Evolutionary conservation across 2,888 invertebrate species (phyloP), one percentile per base, ranked within the genome.

Genomic region (Lasioglossum pauxillum): DNA sequence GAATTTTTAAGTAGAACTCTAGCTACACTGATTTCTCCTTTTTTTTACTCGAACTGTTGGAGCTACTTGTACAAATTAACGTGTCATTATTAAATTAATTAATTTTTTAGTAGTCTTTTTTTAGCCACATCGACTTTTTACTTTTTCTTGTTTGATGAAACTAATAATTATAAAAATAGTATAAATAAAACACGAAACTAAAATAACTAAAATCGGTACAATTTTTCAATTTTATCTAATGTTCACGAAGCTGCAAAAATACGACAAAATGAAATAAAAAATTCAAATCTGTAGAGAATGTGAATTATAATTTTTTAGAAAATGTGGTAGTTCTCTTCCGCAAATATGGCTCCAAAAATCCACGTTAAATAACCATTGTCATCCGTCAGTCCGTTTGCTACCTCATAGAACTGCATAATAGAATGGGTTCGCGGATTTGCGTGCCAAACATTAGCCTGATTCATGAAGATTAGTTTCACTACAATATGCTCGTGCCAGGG

Each of bases 381-480:
- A 16, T 60, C 31, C 12, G 64, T 31, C 64, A 64, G 64, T 16
- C 14, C 12, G 64, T 64, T 31, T 57, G n/a, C 64, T 31, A 64
- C 31, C 64, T 7, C 64, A 7, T 31, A 8, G 64, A 64, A 64
- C n/a, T 16, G 16, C 31, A 64, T 64, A 64, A 64, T 31, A 31
- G 64, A 31, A 64, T 64, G 64, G 31, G 64, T 64, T 64, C n/a
- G 64, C 31, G 64, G 16, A 64, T 64, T 64, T 16, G 16, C 64
- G 16, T 64, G 31, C 31, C 64, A 31, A 64, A 64, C 64, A 31
- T 64, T 46, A 74, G 49, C 74, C 23, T 74, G 44, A 74, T 49
- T 44, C 19, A 46, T 31, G 74, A 49, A 7, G 60, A 57, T 46
- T 74, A 31, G 74, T 38, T 57, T 57, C 57, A 23, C 57, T 57